Percentiles rank a stretch among this genome's conserved stretches.
Conservation (phyloP, 2,113 vertebrate species). For the Chaenogobius annularis region DNA sequence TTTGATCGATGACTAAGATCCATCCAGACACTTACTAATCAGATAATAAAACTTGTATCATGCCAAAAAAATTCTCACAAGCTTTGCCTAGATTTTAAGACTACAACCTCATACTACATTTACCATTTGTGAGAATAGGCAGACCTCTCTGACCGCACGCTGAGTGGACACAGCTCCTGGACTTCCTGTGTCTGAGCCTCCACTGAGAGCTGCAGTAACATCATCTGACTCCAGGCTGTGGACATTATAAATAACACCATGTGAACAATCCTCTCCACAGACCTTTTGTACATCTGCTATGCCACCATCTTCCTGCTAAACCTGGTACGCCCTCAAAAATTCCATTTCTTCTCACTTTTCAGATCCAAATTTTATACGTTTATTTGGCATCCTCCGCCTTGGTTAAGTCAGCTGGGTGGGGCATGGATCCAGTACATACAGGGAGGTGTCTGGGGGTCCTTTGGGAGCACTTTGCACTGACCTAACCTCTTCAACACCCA, state of each 20-base stretch:
- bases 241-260: conserved; percentile 23
- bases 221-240: conserved; percentile 22
- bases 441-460: conserved; percentile 38
- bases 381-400: conserved; percentile 20
- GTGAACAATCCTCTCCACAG: conserved; percentile 25
- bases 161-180: conserved; percentile 17
- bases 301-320: conserved; percentile 25
- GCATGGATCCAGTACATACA: conserved; percentile 17
- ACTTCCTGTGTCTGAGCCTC: conserved; percentile 22
- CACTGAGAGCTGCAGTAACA: conserved; percentile 26
- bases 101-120: neutral
- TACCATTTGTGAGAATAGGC: neutral
- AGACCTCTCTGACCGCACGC: neutral
- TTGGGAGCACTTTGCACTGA: conserved; percentile 19
- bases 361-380: conserved; percentile 11
- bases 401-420: conserved; percentile 32
- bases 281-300: conserved; percentile 45
- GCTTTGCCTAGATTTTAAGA: neutral
- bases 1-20: neutral
- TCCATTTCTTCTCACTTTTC: conserved; percentile 25
- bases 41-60: neutral
- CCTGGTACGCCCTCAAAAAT: conserved; percentile 8
- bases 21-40: neutral
- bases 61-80: neutral
- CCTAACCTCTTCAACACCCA: conserved; percentile 39